These are phyloP conservation scores for Puntigrus tetrazona DNA, from an alignment of 2,113 vertebrate species.

Conservation along the genomic window DNA sequence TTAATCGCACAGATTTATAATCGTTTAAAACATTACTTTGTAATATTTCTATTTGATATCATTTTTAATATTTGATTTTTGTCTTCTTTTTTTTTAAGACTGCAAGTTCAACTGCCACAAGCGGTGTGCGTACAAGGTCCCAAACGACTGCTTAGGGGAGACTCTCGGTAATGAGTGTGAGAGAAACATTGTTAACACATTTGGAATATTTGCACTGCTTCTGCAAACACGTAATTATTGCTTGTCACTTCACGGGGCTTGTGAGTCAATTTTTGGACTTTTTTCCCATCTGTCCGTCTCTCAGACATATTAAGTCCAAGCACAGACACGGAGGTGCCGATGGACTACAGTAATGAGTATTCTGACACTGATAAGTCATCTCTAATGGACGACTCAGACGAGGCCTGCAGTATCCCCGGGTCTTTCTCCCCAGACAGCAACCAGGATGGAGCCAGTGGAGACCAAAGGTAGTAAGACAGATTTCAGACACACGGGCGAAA, in stretches of 20 bases:
- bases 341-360: conserved; percentile 84
- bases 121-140: conserved; percentile 85
- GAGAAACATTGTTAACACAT: neutral
- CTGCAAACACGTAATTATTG: neutral
- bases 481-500: neutral
- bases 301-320: conserved; percentile 76
- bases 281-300: neutral
- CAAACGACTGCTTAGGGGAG: conserved; percentile 87
- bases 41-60: neutral
- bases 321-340: conserved; percentile 78
- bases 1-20: neutral
- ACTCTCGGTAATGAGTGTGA: conserved; percentile 75
- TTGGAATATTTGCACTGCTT: conserved; percentile 24
- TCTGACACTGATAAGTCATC: conserved; percentile 79
- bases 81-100: conserved; percentile 66
- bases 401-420: conserved; percentile 81
- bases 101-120: conserved; percentile 94
- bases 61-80: neutral
- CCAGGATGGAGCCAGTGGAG: conserved; percentile 75
- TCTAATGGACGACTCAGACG: conserved; percentile 81
- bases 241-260: neutral
- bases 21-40: neutral
- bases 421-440: conserved; percentile 84
- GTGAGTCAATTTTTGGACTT: neutral
- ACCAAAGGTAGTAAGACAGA: conserved; percentile 75